Base-by-base conservation (phyloP, 92 coral and sea anemone genomes). In the Parazoanthus swiftii region DNA sequence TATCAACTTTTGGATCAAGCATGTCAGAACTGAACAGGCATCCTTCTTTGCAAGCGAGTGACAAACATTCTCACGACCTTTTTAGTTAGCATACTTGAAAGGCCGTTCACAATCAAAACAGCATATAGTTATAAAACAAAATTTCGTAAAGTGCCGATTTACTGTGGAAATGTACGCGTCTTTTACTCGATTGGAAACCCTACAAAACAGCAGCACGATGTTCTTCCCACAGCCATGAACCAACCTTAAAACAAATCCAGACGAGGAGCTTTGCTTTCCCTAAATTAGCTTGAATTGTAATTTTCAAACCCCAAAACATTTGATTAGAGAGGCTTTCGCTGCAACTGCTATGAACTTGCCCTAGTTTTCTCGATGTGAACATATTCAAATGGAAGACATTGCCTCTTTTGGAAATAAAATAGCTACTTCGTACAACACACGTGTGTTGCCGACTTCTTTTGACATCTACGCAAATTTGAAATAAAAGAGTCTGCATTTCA, bases 381-480 rank as follows among this genome's bases (percentile, higher is more conserved):
- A 39, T 37, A 59, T 81, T 20, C 36, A 59, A 56, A 81, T 29
- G 33, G 9, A 21, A 56, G 15, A 5, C 72, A 82, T 71, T 48
- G 87, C 87, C 87, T 84, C 87, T 71, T 39, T 82, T 33, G 56
- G 48, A 82, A 82, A 68, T 82, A 82, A 82, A 82, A 82, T 82
- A 82, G 36, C 72, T 81, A 66, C n/a, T 56, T 15, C 38, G 36
- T n/a, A 84, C 79, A 43, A 72, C 87, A 65, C 73, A 63, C 25
- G 25, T 68, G 43, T 46, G 59, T n/a, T 80, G 84, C 46, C 37
- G 76, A 70, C 86, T 63, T 33, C 15, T 46, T 84, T 48, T 84
- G 58, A 71, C 71, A 18, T 83, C 35, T 50, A 68, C 67, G 2
- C 38, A 66, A 72, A 80, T 58, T 13, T 79, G 51, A 48, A 48